Percentiles rank a stretch among this genome's conserved stretches.
These are phyloP conservation scores for Lacanobia wlatinum DNA, from an alignment of 2,888 invertebrate genomes.

Conservation along the genomic window DNA sequence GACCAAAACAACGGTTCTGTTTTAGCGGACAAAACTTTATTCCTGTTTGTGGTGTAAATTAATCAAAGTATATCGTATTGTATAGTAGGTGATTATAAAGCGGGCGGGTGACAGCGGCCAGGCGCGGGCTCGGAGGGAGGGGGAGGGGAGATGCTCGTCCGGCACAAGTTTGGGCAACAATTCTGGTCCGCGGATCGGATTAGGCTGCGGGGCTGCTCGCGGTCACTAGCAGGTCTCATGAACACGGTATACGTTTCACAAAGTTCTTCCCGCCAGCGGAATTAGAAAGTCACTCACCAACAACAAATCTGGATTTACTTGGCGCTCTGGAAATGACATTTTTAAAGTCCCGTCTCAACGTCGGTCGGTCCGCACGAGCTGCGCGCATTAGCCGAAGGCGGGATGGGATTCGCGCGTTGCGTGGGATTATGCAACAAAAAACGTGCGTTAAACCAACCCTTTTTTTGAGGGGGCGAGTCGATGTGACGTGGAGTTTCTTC, in stretches of 20 bases:
- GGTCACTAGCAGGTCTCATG: conserved; percentile 86
- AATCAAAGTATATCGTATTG: conserved; percentile 85
- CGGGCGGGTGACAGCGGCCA: conserved; percentile 70
- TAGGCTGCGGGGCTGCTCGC: conserved; percentile 83
- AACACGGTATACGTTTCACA: conserved; percentile 90
- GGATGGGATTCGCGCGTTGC: conserved; percentile 76
- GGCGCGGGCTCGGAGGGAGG: conserved; percentile 43
- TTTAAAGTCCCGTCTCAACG: conserved; percentile 80
- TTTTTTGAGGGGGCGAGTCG: conserved; percentile 80
- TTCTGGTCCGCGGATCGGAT: conserved; percentile 85
- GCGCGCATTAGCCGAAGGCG: conserved; percentile 76
- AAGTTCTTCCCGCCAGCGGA: conserved; percentile 85
- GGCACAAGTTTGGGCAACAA: conserved; percentile 85
- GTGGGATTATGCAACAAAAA: conserved; percentile 87
- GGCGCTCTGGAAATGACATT: conserved; percentile 85
- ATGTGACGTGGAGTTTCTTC: conserved; percentile 87
- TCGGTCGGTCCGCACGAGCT: conserved; percentile 75
- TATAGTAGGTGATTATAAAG: conserved; percentile 85
- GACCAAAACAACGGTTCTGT: conserved; percentile 83
- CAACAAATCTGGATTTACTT: conserved; percentile 89
- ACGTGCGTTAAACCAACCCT: conserved; percentile 84
- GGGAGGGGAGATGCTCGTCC: conserved; percentile 63
- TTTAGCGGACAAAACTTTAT: conserved; percentile 86
- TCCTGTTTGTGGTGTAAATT: conserved; percentile 85
- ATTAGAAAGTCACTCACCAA: conserved; percentile 89